Conservation (phyloP, 2,113 vertebrate species). For the Turdus rufiventris region DNA sequence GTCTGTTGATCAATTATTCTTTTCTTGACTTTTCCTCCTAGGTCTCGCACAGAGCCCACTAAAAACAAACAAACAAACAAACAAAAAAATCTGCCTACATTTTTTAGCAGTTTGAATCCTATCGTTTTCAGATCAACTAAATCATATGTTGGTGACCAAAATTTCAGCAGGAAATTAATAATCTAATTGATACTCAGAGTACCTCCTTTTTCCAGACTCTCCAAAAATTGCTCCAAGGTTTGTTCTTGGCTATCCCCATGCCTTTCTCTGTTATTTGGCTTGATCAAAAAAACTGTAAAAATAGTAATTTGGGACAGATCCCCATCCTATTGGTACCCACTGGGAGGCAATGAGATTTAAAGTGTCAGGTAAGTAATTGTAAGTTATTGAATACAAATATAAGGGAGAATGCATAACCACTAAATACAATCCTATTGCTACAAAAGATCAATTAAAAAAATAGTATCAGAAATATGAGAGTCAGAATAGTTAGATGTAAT, state of each 20-base stretch:
- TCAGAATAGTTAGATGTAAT: neutral
- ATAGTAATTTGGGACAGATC: neutral
- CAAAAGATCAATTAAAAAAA: neutral
- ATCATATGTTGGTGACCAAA: neutral
- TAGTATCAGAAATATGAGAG: neutral
- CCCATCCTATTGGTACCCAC: neutral
- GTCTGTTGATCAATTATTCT: neutral
- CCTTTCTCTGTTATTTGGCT: neutral
- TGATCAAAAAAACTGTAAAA: neutral
- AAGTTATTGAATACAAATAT: neutral
- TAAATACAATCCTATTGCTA: neutral
- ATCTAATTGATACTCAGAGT: neutral
- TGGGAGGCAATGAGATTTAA: neutral
- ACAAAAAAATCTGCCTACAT: neutral
- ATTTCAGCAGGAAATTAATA: slow-evolving; percentile 1
- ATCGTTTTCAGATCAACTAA: neutral
- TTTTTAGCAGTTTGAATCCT: neutral
- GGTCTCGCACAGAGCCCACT: neutral
- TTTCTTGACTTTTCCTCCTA: neutral
- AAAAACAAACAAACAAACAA: neutral
- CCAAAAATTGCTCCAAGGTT: neutral
- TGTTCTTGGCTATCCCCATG: neutral
- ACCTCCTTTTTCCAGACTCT: neutral
- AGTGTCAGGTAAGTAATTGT: neutral
- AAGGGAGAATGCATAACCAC: neutral